Percentiles rank a stretch among this genome's conserved stretches.
Evolutionary conservation across 1,140 invertebrate species (phyloP).

Genomic region (Wasmannia auropunctata): DNA sequence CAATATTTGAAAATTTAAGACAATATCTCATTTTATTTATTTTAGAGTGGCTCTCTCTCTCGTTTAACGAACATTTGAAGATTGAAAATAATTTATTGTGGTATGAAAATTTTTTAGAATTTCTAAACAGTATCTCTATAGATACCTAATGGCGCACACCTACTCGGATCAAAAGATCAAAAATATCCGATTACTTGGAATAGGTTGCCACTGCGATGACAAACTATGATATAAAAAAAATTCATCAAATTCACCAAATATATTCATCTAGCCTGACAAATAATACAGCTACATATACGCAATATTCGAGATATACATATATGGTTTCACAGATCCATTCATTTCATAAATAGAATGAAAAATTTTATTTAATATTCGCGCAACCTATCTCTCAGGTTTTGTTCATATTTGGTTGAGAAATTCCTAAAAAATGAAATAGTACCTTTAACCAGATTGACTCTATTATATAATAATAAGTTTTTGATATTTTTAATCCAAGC

Average conservation of each 20-base stretch:
- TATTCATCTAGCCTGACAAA: conserved; percentile 24
- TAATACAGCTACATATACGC: neutral
- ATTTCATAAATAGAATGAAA: neutral
- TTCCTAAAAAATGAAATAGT: neutral
- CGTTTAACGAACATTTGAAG: neutral
- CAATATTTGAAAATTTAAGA: neutral
- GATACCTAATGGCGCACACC: neutral
- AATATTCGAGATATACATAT: neutral
- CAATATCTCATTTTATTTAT: neutral
- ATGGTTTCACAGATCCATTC: neutral
- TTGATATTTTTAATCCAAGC: neutral
- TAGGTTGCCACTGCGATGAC: neutral
- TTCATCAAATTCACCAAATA: no score
- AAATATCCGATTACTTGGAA: conserved; percentile 48
- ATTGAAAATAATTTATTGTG: conserved; percentile 18
- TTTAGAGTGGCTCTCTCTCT: neutral
- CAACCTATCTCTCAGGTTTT: neutral
- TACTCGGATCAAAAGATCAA: conserved; percentile 36
- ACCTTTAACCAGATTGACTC: neutral
- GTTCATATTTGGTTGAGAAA: neutral
- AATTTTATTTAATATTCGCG: conserved; percentile 14
- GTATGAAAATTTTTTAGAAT: neutral
- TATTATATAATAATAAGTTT: neutral
- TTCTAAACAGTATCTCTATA: neutral
- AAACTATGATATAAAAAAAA: conserved; percentile 27